Percentiles rank a stretch among this genome's conserved stretches.
Conservation (phyloP, 2,113 vertebrate species). For the Chauna torquata region DNA sequence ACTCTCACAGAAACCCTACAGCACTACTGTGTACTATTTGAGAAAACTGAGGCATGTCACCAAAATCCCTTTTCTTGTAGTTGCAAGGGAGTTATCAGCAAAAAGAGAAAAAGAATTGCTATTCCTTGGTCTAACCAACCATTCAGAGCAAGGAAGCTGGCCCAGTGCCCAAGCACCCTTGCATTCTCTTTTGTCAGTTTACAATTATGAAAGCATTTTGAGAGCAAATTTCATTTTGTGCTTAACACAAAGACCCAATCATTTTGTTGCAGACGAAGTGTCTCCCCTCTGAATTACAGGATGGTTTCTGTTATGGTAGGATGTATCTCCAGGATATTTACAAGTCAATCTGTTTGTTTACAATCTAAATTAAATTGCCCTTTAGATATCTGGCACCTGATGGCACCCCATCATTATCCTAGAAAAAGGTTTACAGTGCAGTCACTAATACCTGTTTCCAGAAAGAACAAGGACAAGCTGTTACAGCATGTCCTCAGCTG, state of each 20-base stretch:
- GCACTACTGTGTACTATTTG: neutral
- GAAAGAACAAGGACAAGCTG: slow-evolving; percentile 12
- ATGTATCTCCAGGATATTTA: neutral
- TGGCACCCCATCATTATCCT: fast-evolving
- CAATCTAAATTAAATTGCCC: neutral
- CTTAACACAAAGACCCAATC: neutral
- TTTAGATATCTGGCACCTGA: neutral
- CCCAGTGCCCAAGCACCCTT: neutral
- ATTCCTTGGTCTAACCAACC: neutral
- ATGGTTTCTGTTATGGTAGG: neutral
- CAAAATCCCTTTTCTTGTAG: neutral
- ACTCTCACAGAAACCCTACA: neutral
- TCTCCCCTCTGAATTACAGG: neutral
- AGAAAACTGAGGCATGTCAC: neutral
- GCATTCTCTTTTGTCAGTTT: neutral
- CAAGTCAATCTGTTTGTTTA: neutral
- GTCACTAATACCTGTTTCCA: neutral
- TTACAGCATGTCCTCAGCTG: neutral
- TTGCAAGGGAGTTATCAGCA: neutral
- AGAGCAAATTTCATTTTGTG: neutral
- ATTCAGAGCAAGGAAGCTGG: neutral
- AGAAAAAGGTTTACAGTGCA: neutral
- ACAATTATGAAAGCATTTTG: neutral
- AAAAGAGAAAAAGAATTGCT: neutral
- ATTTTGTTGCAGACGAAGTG: neutral